Evolutionary conservation across 2,113 vertebrate genomes (phyloP), one percentile per base, ranked within the genome.

Genomic region (Riparia riparia): DNA sequence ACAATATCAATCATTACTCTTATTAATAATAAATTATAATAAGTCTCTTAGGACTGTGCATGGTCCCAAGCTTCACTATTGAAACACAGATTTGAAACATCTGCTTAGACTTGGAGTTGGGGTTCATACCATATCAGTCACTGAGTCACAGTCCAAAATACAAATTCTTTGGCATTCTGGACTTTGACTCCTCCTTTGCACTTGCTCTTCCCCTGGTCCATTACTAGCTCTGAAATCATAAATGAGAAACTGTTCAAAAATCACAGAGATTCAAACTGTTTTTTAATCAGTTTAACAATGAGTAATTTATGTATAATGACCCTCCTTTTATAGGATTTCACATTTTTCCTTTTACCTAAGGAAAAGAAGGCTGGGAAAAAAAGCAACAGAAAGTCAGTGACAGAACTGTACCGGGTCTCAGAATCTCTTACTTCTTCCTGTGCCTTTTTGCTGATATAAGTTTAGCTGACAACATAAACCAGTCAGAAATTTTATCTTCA

Each of bases 11-110:
- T 95, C 90, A 96, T 92, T 95, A 88, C 21, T 90, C 68, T 31
- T 96, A 94, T 94, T 95, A 95, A 96, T 94, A 97, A 96, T 95
- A 90, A 80, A 96, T 96, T 91, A 78, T 68, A 93, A 64, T 70
- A 90, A 93, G 76, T 78, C 47, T 86, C 56, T 90, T 56, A 96
- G 74, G 89, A 91, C 39, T 76, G 26, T 54, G 16, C 60, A 37
- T 83, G 39, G 71, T 92, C 54, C 72, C 95, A 92, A 80, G 68
- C 17, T 92, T 44, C 50, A 83, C 53, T 65, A 83, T 74, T 71
- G 63, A 95, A 88, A 93, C 50, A 76, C 13, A 42, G 26, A 81
- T 83, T 71, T 74, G 56, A 90, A 94, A 78, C 51, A 71, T 83
- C 71, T 90, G 66, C 42, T 74, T 83, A 53, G 60, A 60, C 66